Conservation (phyloP, 2,888 invertebrate species). For the Crossocerus cetratus region DNA sequence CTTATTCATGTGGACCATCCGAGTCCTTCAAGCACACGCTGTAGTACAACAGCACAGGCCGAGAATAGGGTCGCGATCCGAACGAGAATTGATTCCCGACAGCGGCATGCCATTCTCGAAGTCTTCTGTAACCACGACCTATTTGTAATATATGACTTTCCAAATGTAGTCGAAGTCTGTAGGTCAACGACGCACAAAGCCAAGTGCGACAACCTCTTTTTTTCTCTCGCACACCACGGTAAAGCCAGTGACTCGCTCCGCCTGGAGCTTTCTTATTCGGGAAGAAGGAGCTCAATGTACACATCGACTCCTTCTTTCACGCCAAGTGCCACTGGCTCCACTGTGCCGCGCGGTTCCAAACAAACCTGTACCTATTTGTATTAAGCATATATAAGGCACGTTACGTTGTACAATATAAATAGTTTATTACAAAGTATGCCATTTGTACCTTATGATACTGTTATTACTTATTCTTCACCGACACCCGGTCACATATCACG, state of each 20-base stretch:
- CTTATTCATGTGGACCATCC: neutral
- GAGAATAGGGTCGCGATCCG: neutral
- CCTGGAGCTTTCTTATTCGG: constrained; percentile 11
- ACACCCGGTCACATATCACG: constrained; percentile 48
- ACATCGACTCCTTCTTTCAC: too few species aligned
- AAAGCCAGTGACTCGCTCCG: constrained; percentile 18
- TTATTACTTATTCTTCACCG: constrained; percentile 54
- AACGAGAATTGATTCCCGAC: neutral
- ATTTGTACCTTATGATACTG: constrained; percentile 57
- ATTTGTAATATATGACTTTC: constrained; percentile 5
- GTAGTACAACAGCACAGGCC: too few species aligned
- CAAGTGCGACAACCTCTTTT: constrained; percentile 24
- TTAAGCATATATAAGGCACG: constrained; percentile 52
- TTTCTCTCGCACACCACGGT: constrained; percentile 13
- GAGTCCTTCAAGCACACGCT: neutral
- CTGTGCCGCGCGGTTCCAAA: constrained; percentile 32
- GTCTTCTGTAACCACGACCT: constrained; percentile 46
- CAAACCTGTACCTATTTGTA: constrained; percentile 59
- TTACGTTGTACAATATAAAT: constrained; percentile 65
- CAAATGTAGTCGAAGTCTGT: constrained; percentile 5
- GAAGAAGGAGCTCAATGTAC: constrained; percentile 5
- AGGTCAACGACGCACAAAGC: constrained; percentile 9
- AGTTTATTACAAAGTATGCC: constrained; percentile 62
- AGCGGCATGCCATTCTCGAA: constrained; percentile 13
- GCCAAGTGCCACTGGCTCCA: constrained; percentile 6